These are phyloP conservation scores for Callaeas wilsoni DNA, from an alignment of 2,113 vertebrate genomes.

Conservation along the genomic window DNA sequence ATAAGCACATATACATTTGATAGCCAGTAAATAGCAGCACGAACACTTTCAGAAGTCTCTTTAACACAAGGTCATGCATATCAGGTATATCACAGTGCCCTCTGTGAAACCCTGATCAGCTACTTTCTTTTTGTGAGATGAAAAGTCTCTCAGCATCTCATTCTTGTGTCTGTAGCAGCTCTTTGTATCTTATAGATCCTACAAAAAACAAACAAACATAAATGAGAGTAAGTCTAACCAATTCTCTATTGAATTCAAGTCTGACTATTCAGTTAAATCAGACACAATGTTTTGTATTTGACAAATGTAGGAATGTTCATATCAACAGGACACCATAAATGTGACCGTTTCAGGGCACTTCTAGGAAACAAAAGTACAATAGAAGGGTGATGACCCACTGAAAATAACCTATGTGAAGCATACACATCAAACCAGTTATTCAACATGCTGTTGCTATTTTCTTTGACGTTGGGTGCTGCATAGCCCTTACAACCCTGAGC, in stretches of 20 bases:
- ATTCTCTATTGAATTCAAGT: not conserved
- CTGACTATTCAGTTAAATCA: not conserved
- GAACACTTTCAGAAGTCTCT: not conserved
- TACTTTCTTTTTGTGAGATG: not conserved
- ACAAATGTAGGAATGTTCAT: not conserved
- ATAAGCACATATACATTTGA: constrained; percentile 3
- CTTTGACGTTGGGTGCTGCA: not conserved
- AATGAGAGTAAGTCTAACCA: not conserved
- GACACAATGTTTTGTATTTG: not conserved
- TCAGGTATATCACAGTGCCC: not conserved
- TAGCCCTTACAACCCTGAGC: not conserved
- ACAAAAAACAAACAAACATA: not conserved
- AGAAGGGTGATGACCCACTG: not conserved
- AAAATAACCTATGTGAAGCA: not conserved
- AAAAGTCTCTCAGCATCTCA: not conserved
- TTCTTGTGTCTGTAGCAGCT: not conserved
- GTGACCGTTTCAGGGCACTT: not conserved
- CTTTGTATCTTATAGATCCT: not conserved
- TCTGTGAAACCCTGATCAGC: not conserved
- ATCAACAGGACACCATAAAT: not conserved
- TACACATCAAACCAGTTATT: constrained; percentile 46
- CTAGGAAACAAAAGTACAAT: not conserved
- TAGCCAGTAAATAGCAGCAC: not conserved
- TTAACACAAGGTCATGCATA: not conserved
- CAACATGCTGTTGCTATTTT: not conserved